Percentiles rank a stretch among this genome's conserved stretches.
phyloP scores from a whole-genome alignment of 2,113 vertebrate genomes.

The Uria aalge region DNA sequence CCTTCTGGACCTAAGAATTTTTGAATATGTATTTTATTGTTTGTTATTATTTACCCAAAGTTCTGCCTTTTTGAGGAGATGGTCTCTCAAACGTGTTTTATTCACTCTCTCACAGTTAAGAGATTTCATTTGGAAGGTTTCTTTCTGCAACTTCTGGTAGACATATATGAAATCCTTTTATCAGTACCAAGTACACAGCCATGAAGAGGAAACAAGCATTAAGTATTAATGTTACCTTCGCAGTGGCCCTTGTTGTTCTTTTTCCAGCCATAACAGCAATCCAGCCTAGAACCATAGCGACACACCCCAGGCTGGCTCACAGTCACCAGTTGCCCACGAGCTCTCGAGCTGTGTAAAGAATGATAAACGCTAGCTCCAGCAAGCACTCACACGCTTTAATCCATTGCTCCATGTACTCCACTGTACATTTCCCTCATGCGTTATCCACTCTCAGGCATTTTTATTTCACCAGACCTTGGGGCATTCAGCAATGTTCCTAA shows the following conservation, averaged over 20 bases:
- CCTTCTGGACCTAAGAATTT: background rate
- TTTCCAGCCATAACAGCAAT: slow-evolving; percentile 96
- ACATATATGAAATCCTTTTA: background rate
- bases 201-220: background rate
- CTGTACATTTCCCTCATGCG: background rate
- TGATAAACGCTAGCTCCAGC: background rate
- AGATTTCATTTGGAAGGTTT: background rate
- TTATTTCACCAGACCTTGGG: background rate
- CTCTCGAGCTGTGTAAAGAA: slow-evolving; percentile 64
- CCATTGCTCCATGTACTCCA: background rate
- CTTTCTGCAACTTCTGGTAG: background rate
- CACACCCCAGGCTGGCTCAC: slow-evolving; percentile 84
- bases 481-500: background rate
- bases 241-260: slow-evolving; percentile 86
- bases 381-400: background rate
- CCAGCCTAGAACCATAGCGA: slow-evolving; percentile 84
- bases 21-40: background rate
- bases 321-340: slow-evolving; percentile 67
- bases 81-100: background rate
- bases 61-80: background rate
- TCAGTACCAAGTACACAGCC: background rate
- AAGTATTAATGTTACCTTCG: slow-evolving; percentile 81
- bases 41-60: background rate
- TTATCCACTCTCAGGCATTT: background rate
- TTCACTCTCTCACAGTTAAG: background rate